Base-by-base conservation (phyloP, 2,113 vertebrate species). In the Myocastor coypus region DNA sequence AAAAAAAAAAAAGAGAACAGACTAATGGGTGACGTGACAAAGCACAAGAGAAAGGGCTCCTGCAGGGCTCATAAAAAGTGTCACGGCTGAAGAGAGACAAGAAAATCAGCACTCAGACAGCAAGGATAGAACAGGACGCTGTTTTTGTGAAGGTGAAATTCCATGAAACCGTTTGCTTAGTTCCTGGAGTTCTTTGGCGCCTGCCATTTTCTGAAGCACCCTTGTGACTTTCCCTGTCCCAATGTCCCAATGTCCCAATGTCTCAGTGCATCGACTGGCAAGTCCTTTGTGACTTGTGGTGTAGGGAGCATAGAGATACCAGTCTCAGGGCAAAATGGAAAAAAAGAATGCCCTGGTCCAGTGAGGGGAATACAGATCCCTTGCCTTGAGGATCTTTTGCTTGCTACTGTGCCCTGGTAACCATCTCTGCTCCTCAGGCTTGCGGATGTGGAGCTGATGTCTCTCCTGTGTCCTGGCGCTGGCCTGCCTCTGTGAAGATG, bases 371-470 rank as follows among this genome's bases (percentile, higher is more conserved):
- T 10, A n/a, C 2, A 68, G 46, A 3, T 4, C 13, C 7, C 3
- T 6, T 16, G 42, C 55, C 52, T 26, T 66, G 37, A 19, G 64
- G 5, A n/a, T 46, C 11, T 0, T 30, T 64, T 24, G 3, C 64
- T 57, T 16, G 16, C 24, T 28, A 1, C 2, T 14, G 1, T 7
- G 7, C 11, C 46, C 61, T 14, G 16, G 14, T 3, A 63, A 50
- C 3, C 26, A 22, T 22, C 0, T 34, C 0, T 2, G 37, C 24
- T 50, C 57, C 42, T 3, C 1, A 28, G 81, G n/a, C 64, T 50
- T 6, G 5, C 7, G 37, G 5, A 1, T 1, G 5, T 14, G 28
- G 59, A 7, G 22, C 52, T 32, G 68, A 17, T 8, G 1, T n/a
- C 32, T 73, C 28, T 90, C 7, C 9, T 13, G n/a, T 2, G 28